These are phyloP conservation scores for Eulacestoma nigropectus DNA, from an alignment of 2,113 vertebrate genomes.

Conservation along the genomic window DNA sequence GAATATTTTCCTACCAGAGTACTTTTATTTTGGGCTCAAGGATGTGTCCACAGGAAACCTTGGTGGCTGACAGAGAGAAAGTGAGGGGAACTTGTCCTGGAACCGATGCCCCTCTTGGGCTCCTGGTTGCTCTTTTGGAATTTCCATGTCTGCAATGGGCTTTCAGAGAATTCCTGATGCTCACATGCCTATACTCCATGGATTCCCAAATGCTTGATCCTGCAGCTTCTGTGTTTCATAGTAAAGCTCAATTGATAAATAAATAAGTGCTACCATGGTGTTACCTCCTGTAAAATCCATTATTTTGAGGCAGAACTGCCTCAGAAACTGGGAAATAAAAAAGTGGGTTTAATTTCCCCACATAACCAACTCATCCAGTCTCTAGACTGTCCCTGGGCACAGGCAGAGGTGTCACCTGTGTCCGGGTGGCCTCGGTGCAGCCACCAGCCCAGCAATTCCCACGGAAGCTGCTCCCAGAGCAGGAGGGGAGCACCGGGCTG, in stretches of 20 bases:
- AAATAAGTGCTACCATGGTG: background rate
- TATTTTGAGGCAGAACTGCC: background rate
- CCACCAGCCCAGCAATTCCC: background rate
- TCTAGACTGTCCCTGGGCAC: too few species aligned
- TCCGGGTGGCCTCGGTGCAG: background rate
- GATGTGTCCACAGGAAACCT: background rate
- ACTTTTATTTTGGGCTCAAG: background rate
- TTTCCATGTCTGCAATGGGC: fast-evolving
- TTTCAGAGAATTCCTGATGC: background rate
- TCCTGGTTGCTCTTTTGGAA: background rate
- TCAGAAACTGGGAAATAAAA: background rate
- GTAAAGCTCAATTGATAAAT: background rate
- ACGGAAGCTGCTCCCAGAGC: fast-evolving
- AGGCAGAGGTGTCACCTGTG: background rate
- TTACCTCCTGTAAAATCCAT: background rate
- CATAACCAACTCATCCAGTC: too few species aligned
- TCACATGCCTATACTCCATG: fast-evolving
- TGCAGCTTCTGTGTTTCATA: background rate
- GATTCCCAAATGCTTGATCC: background rate
- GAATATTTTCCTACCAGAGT: background rate
- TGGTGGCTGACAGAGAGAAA: background rate
- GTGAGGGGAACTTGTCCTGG: background rate
- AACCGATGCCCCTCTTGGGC: fast-evolving
- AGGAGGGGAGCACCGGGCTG: background rate
- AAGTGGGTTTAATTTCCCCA: background rate